Base-by-base conservation (phyloP, 53 echinoderm and acorn worm genomes). In the Echinometra lucunter region DNA sequence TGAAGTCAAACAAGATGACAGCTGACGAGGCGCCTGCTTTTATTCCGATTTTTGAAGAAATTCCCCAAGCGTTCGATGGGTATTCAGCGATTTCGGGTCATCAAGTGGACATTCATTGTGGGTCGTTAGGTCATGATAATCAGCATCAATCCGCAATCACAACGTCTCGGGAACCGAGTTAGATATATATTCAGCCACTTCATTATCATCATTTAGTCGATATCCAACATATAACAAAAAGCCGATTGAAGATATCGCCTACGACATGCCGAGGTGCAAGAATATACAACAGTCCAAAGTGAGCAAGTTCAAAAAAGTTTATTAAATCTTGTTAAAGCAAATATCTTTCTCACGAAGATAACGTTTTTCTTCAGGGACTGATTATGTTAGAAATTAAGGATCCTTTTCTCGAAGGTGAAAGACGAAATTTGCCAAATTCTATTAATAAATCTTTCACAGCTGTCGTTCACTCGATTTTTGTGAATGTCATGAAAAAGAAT, bases 21-120 rank as follows among this genome's bases (percentile, higher is more conserved):
- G 85, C 85, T 85, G 85, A 85, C 49, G 85, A n/a, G 83, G 49
- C 49, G 85, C 85, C 85, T n/a, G 47, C 85, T 49, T 85, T 85
- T 85, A 85, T 85, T 85, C 49, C 85, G 28, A 2, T 2, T 47
- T 85, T 78, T 53, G 78, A 78, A 38, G 40, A 78, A 78, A 40
- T 78, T 42, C 15, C 18, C 34, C 17, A 28, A 38, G 78, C 34
- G 78, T 75, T 40, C 78, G 78, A 40, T 70, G 78, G 78, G 21
- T 75, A 75, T 34, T 40, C 78, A 75, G 19, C 3, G 78, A 78
- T 78, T 2, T 40, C 3, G 78, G 78, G 78, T 42, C 23, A 78
- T 78, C 42, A 78, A 78, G 72, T 28, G 2, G 35, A 35, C 28
- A 42, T 78, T 7, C 35, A 78, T 42, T 21, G 78, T 78, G 32